Evolutionary conservation across 64 coral and sea anemone genomes (phyloP), one percentile per base, ranked within the genome.

Genomic region (Pocillopora verrucosa): DNA sequence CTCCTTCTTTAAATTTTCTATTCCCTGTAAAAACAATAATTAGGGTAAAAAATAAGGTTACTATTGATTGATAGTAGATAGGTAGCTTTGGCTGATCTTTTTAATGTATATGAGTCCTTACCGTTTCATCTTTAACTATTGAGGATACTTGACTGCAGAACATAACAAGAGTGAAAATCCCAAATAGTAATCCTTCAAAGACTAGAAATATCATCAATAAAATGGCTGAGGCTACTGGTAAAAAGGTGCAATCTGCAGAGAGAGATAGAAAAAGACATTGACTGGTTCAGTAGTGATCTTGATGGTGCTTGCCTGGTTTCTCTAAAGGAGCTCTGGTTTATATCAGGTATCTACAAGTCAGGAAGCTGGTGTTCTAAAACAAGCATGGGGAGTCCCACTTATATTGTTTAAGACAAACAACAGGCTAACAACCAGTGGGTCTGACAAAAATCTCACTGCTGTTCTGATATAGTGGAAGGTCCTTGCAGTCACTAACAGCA

Each of bases 101-200:
- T 70, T 24, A 1, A 25, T 24, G 22, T 70, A 24, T 9, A 1
- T 10, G 14, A 11, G 14, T 20, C 76, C 92, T 85, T 95, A 98
- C 96, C 59, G 96, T 98, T 95, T 98, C 96, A 87, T 99, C 96
- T 67, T 74, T 95, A 11, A 91, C 91, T 73, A 99, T 83, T 58
- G 96, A 99, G 13, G 93, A 79, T 1, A 99, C 88, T 93, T 99
- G 96, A 16, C 93, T 88, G 63, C 96, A 99, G 24, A 95, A 90
- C 96, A 99, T 99, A 10, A 92, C 96, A 79, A 99, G 91, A 1
- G 96, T 95, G 59, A 99, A 99, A 61, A 99, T 93, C 58, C 96
- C 96, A 95, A 99, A 99, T 25, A 99, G 62, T 11, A 99, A 77
- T 77, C 93, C 93, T 74, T 99, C 96, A 93, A 99, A 99, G 24